Percentiles rank a stretch among this genome's conserved stretches.
Evolutionary conservation across 2,113 vertebrate genomes (phyloP).

Genomic region (Muntiacus muntjak): DNA sequence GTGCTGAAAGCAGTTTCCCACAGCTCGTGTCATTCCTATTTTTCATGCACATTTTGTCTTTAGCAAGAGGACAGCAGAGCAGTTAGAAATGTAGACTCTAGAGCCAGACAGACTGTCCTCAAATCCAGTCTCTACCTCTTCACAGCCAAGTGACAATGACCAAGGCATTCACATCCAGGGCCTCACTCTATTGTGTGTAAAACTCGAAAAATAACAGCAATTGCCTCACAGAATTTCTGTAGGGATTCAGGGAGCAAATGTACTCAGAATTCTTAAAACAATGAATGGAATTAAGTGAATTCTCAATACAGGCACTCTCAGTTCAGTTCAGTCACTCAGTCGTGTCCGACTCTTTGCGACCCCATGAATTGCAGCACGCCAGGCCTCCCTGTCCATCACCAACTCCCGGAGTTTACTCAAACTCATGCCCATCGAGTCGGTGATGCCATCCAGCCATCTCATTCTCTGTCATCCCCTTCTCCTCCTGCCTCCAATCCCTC

Average conservation of each 20-base stretch:
- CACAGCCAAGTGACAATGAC: fast-evolving
- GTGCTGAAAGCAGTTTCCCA: background rate
- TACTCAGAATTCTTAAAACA: background rate
- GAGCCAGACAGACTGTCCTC: background rate
- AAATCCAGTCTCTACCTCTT: background rate
- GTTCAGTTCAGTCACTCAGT: no score
- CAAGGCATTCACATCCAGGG: background rate
- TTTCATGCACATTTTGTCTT: background rate
- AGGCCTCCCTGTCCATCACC: no score
- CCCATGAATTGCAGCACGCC: no score
- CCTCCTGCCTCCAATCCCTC: no score
- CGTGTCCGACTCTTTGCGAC: no score
- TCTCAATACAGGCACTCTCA: background rate
- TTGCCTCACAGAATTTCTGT: background rate
- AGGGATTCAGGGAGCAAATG: background rate
- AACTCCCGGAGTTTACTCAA: no score
- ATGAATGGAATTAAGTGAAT: background rate
- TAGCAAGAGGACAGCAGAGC: background rate
- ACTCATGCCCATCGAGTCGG: no score
- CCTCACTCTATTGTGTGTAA: background rate
- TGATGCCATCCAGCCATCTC: no score
- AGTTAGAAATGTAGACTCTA: background rate
- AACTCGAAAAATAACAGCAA: background rate
- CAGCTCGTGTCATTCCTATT: background rate
- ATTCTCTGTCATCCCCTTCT: no score